Evolutionary conservation across 2,888 invertebrate species (phyloP), one percentile per base, ranked within the genome.

Genomic region (Notocelia uddmanniana): DNA sequence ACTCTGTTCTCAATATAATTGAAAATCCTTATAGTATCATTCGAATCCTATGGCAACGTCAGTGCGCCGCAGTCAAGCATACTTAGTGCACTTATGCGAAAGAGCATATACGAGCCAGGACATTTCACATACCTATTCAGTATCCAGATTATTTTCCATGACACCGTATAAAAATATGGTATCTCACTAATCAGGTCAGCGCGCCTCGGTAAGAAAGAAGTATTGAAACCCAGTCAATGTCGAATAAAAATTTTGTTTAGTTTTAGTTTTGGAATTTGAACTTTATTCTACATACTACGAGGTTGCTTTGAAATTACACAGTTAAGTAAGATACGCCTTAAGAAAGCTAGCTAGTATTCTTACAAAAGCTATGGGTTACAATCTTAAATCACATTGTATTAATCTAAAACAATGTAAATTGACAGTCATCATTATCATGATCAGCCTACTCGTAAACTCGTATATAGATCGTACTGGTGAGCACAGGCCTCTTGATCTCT

Each of bases 221-320:
- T 34, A 34, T 31, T 31, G 18, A 31, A 31, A 31, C n/a, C 59
- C 15, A 10, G 15, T 13, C 59, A 21, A 21, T 59, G 37, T n/a
- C 41, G 15, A 21, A n/a, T n/a, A n/a, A n/a, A n/a, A n/a, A n/a
- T n/a, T n/a, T n/a, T 55, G n/a, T 55, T 3, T 45, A 50, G 31
- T 41, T 63, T 50, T n/a, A 6, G 11, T 34, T 34, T 34, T 31
- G 34, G 21, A 37, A 52, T 54, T 34, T 64, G 37, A 64, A 55
- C 55, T 55, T 55, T 55, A 55, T 55, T 26, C n/a, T 8, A 55
- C 23, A 55, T 9, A 3, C 13, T 26, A 9, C 55, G 26, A 55
- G 55, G 26, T 64, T 64, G n/a, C 21, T 37, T 34, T 52, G 37
- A 13, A 64, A 54, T 37, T 52, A 52, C 21, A 21, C 15, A 34